Evolutionary conservation across 2,888 invertebrate species (phyloP).

Genomic region (Agapostemon virescens): DNA sequence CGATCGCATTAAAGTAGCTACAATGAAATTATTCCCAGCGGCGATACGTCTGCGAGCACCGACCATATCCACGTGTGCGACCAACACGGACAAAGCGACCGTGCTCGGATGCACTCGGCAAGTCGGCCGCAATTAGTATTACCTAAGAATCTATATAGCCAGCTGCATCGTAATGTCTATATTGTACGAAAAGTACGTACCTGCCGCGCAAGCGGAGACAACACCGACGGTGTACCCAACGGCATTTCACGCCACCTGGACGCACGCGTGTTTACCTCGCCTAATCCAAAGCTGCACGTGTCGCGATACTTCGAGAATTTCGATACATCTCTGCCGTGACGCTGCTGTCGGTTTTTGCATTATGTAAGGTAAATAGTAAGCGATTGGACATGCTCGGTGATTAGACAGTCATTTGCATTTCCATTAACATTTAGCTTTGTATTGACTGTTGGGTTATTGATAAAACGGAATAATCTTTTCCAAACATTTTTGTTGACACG

Average conservation of each 20-base stretch:
- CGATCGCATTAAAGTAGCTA: slow-evolving; percentile 63
- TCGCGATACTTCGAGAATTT: slow-evolving; percentile 34
- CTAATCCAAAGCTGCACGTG: slow-evolving; percentile 57
- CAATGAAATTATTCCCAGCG: slow-evolving; percentile 62
- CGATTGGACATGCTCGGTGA: no score
- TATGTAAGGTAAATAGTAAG: no score
- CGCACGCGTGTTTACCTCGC: slow-evolving; percentile 69
- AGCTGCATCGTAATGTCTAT: slow-evolving; percentile 46
- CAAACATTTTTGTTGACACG: no score
- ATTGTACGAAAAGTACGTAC: slow-evolving; percentile 37
- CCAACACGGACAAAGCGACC: slow-evolving; percentile 12
- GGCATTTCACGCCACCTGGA: slow-evolving; percentile 71
- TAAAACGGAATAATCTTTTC: no score
- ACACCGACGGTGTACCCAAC: slow-evolving; percentile 36
- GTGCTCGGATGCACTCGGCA: slow-evolving; percentile 48
- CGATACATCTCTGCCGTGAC: neutral
- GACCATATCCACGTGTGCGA: slow-evolving; percentile 23
- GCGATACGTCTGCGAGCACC: slow-evolving; percentile 18
- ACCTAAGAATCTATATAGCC: slow-evolving; percentile 72
- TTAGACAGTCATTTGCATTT: no score
- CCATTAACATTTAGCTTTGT: no score
- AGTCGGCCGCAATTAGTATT: slow-evolving; percentile 70
- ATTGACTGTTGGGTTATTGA: no score
- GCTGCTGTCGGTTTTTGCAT: neutral
- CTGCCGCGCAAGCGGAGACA: slow-evolving; percentile 12